phyloP scores from a whole-genome alignment of 1,140 invertebrate species.

The Arctopsyche grandis region DNA sequence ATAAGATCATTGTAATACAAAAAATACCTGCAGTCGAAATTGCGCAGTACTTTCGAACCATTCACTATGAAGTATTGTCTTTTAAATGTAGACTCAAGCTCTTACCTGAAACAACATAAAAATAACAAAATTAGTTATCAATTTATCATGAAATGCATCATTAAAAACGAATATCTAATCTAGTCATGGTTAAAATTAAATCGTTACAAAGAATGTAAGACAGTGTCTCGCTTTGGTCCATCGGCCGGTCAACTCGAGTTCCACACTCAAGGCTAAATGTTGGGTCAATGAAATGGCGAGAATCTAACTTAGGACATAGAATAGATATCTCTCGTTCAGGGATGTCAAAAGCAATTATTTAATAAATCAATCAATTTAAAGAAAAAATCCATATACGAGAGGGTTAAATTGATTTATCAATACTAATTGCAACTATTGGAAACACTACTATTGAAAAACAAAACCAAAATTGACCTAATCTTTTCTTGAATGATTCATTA shows the following conservation, averaged over 20 bases:
- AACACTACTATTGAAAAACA: too few relatives aligned
- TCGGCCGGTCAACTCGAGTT: conserved; percentile 46
- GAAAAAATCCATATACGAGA: background rate
- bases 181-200: background rate
- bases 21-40: background rate
- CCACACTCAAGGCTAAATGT: conserved; percentile 51
- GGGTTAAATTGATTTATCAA: too few relatives aligned
- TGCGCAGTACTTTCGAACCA: background rate
- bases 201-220: conserved; percentile 4
- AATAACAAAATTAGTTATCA: background rate
- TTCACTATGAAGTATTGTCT: background rate
- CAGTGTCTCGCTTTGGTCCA: conserved; percentile 41
- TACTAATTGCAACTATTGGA: too few relatives aligned
- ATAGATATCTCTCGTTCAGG: background rate
- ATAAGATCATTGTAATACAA: background rate
- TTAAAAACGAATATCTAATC: background rate
- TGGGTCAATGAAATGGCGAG: conserved; percentile 51
- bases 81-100: background rate
- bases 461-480: too few relatives aligned
- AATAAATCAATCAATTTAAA: background rate
- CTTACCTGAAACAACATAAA: conserved; percentile 18
- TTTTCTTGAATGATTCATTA: too few relatives aligned
- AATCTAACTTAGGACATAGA: conserved; percentile 32
- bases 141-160: background rate
- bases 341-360: background rate